phyloP scores from a whole-genome alignment of 2,888 invertebrate species.

The Kuschelorhynchus macadamiae region DNA sequence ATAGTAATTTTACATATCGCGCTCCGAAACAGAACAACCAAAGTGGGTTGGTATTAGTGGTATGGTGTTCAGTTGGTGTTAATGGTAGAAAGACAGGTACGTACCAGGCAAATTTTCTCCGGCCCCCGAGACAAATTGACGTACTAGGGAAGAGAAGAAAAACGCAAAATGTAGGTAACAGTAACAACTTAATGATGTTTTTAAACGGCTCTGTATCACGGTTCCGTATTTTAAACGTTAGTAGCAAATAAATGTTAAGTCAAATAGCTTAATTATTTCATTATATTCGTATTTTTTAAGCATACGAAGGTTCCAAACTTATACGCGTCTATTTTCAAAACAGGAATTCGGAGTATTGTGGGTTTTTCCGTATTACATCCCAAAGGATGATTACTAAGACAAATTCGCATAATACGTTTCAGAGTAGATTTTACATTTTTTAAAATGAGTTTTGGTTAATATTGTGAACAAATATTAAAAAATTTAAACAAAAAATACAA shows the following conservation, averaged over 20 bases:
- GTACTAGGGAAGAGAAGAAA: constrained; percentile 71
- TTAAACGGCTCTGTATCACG: constrained; percentile 30
- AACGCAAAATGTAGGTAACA: constrained; percentile 70
- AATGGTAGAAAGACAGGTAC: constrained; percentile 68
- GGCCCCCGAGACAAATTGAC: constrained; percentile 71
- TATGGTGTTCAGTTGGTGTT: constrained; percentile 67
- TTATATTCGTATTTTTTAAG: not conserved
- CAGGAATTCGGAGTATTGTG: too few species aligned
- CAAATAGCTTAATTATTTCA: not conserved
- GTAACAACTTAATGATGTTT: constrained; percentile 63
- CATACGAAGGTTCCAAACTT: too few species aligned
- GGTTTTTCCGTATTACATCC: too few species aligned
- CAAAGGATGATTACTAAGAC: too few species aligned
- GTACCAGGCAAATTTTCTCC: constrained; percentile 71
- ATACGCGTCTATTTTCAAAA: too few species aligned
- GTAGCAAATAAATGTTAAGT: constrained; percentile 14
- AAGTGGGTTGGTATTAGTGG: constrained; percentile 64
- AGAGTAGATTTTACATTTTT: too few species aligned
- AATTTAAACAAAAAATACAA: too few species aligned
- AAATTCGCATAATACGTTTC: too few species aligned
- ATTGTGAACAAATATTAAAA: too few species aligned
- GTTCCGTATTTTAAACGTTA: constrained; percentile 40
- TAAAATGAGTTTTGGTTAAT: too few species aligned
- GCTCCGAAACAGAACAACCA: constrained; percentile 69
- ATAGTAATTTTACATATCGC: constrained; percentile 46